Conservation (phyloP, 2,888 invertebrate species). For the Eristalinus sepulchralis region DNA sequence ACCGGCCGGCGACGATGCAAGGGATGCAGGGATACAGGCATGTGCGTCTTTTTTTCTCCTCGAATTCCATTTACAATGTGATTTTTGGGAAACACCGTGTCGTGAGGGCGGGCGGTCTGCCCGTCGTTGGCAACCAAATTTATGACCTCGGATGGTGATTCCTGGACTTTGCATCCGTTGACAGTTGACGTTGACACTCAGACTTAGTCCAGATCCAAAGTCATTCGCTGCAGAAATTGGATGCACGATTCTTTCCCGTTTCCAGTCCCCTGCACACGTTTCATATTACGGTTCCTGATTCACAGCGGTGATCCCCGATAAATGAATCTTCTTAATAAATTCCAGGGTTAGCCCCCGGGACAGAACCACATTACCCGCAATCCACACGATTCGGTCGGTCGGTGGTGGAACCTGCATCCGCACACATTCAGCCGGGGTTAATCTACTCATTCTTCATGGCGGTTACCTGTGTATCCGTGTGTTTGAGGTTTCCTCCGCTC, state of each 20-base stretch:
- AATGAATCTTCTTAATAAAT: constrained; percentile 24
- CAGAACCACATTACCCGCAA: constrained; percentile 10
- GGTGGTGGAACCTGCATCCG: neutral
- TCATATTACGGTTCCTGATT: constrained; percentile 1
- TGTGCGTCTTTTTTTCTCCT: constrained; percentile 19
- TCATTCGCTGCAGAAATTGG: neutral
- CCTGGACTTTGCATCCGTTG: constrained; percentile 25
- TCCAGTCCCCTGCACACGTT: constrained; percentile 17
- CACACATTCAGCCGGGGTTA: neutral
- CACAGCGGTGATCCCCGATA: constrained; percentile 9
- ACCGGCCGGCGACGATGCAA: neutral
- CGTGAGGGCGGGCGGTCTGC: neutral
- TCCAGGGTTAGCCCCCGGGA: constrained; percentile 17
- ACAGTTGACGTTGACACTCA: constrained; percentile 26
- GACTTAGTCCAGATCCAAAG: neutral
- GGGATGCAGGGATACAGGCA: constrained; percentile 1
- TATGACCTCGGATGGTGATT: constrained; percentile 28
- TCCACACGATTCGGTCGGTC: neutral
- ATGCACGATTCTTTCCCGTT: neutral
- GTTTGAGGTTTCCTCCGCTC: no score
- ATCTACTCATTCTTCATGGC: neutral
- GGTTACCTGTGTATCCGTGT: neutral
- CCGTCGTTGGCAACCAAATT: constrained; percentile 17
- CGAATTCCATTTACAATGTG: constrained; percentile 53
- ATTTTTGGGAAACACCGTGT: constrained; percentile 40